phyloP scores from a whole-genome alignment of 2,888 invertebrate species.

The Rhopalosiphum nymphaeae region DNA sequence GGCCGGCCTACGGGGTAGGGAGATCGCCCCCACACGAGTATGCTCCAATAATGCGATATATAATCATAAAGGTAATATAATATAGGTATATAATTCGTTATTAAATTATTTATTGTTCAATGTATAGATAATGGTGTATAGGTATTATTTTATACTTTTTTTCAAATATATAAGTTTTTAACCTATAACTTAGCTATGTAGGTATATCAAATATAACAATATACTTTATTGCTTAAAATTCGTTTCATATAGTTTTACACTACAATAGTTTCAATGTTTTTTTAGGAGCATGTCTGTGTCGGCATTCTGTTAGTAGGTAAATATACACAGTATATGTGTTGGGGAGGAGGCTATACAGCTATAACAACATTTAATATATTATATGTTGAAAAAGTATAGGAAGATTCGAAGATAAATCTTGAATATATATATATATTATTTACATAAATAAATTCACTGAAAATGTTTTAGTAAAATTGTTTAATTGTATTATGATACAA shows the following conservation, averaged over 20 bases:
- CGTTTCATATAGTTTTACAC: not conserved
- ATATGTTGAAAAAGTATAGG: not conserved
- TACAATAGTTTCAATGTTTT: not conserved
- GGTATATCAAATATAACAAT: not conserved
- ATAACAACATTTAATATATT: not conserved
- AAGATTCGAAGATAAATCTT: not conserved
- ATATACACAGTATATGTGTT: not conserved
- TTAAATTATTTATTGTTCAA: not conserved
- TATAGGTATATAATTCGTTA: not conserved
- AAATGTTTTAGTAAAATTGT: not conserved
- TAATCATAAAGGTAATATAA: not conserved
- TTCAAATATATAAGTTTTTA: not conserved
- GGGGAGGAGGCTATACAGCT: not conserved
- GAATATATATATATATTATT: not conserved
- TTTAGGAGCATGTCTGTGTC: not conserved
- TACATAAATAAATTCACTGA: not conserved
- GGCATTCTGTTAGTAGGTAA: not conserved
- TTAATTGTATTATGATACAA: too few species aligned
- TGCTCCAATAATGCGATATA: not conserved
- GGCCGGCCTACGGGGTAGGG: conserved; percentile 13
- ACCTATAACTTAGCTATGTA: too few species aligned
- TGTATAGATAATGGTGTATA: not conserved
- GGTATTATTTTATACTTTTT: not conserved
- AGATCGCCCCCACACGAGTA: not conserved
- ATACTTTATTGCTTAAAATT: not conserved